Evolutionary conservation across 2,888 invertebrate species (phyloP).

Genomic region (Muscina levida): DNA sequence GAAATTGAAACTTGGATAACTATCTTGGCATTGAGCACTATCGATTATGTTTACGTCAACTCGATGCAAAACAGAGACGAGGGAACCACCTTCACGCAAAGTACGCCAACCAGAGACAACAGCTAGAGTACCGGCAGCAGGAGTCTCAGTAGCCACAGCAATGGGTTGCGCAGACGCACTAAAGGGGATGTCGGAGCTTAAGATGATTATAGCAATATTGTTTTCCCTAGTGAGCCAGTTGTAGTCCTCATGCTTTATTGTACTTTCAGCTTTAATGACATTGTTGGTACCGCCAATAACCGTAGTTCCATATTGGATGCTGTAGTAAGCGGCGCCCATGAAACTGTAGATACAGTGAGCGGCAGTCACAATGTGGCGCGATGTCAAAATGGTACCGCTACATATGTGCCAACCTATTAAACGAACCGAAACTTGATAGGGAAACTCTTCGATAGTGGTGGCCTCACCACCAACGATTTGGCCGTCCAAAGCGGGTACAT

Average conservation of each 20-base stretch:
- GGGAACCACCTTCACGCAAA: slow-evolving; percentile 61
- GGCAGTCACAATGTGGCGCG: slow-evolving; percentile 71
- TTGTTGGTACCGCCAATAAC: slow-evolving; percentile 14
- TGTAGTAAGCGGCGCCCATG: slow-evolving; percentile 12
- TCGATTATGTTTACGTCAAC: slow-evolving; percentile 71
- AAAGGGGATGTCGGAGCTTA: slow-evolving; percentile 44
- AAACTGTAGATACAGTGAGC: slow-evolving; percentile 69
- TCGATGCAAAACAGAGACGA: slow-evolving; percentile 69
- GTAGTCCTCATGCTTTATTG: slow-evolving; percentile 47
- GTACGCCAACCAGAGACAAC: slow-evolving; percentile 75
- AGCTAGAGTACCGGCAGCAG: slow-evolving; percentile 66
- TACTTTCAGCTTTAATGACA: slow-evolving; percentile 31
- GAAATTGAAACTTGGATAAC: slow-evolving; percentile 68
- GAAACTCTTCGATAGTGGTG: slow-evolving; percentile 51
- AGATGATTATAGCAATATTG: slow-evolving; percentile 63
- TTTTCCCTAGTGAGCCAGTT: slow-evolving; percentile 38
- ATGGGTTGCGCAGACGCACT: slow-evolving; percentile 81
- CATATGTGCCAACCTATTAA: slow-evolving; percentile 61
- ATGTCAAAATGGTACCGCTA: slow-evolving; percentile 72
- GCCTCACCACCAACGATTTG: slow-evolving; percentile 67
- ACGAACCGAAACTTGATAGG: slow-evolving; percentile 65
- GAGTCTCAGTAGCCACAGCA: slow-evolving; percentile 81
- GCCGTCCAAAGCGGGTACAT: slow-evolving; percentile 47
- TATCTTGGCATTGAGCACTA: slow-evolving; percentile 66
- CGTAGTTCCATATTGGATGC: slow-evolving; percentile 58